Conservation (phyloP, 2,113 vertebrate genomes). For the Clarias magur region DNA sequence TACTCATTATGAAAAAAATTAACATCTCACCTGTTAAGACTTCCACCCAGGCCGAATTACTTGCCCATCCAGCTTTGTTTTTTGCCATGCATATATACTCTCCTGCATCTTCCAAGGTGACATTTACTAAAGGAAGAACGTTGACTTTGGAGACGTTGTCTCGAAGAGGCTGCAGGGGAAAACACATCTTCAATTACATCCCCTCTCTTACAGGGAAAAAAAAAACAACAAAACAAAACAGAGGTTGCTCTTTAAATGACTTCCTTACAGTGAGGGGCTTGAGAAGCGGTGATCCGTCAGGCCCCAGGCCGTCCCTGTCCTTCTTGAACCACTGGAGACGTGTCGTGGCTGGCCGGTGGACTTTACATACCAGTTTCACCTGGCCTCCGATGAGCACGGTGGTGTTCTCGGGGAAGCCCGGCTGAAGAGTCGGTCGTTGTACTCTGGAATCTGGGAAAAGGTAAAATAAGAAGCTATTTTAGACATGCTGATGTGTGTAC, state of each 20-base stretch:
- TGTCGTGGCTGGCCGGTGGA: constrained; percentile 85
- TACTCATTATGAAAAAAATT: not conserved
- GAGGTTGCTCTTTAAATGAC: constrained; percentile 25
- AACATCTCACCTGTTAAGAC: constrained; percentile 81
- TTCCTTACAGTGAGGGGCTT: constrained; percentile 83
- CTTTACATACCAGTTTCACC: constrained; percentile 86
- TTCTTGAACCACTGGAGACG: constrained; percentile 93
- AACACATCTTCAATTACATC: constrained; percentile 30
- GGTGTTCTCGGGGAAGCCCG: constrained; percentile 87
- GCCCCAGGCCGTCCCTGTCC: constrained; percentile 72
- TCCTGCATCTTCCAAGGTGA: constrained; percentile 84
- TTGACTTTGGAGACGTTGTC: constrained; percentile 87
- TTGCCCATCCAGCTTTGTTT: constrained; percentile 80
- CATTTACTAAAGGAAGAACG: constrained; percentile 81
- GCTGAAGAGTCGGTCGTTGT: constrained; percentile 84
- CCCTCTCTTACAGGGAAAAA: not conserved
- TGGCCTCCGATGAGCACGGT: constrained; percentile 81
- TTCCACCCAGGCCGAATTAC: constrained; percentile 89
- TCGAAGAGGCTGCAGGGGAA: constrained; percentile 77
- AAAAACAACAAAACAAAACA: not conserved
- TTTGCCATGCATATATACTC: constrained; percentile 91
- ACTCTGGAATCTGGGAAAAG: constrained; percentile 71
- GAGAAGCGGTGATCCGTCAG: constrained; percentile 76
- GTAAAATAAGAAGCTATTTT: constrained; percentile 10
- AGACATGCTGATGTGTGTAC: constrained; percentile 4